Conservation (phyloP, 2,797 vertebrate species). For the Chloroceryle inda region DNA sequence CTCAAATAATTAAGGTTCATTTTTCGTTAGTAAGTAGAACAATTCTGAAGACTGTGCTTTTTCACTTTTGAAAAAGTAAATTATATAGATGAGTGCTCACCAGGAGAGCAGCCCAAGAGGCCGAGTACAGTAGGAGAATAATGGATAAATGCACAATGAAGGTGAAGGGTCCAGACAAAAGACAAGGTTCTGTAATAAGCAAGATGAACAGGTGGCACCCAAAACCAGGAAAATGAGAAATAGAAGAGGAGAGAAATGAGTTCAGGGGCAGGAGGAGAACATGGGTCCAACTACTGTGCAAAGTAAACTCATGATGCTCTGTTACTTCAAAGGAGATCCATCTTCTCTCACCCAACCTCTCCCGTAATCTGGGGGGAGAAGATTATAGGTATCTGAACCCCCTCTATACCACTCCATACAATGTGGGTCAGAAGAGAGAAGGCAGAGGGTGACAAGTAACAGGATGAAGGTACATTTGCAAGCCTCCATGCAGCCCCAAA, state of each 20-base stretch:
- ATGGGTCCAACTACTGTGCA: background rate
- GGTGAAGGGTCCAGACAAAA: background rate
- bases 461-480: background rate
- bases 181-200: background rate
- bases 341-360: background rate
- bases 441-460: background rate
- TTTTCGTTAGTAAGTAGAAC: background rate
- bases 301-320: background rate
- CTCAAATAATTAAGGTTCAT: background rate
- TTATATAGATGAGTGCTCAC: rapidly evolving
- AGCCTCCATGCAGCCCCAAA: background rate
- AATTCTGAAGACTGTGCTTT: background rate
- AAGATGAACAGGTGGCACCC: background rate
- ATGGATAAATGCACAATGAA: background rate
- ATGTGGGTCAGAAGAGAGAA: background rate
- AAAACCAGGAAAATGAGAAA: background rate
- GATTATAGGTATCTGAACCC: background rate
- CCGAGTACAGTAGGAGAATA: background rate
- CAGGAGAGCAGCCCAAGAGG: rapidly evolving
- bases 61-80: background rate
- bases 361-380: background rate
- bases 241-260: background rate
- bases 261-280: background rate
- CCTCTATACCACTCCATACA: background rate
- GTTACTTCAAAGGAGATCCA: background rate